Evolutionary conservation across 1,140 invertebrate genomes (phyloP), one percentile per base, ranked within the genome.

Genomic region (Drosophila virilis): DNA sequence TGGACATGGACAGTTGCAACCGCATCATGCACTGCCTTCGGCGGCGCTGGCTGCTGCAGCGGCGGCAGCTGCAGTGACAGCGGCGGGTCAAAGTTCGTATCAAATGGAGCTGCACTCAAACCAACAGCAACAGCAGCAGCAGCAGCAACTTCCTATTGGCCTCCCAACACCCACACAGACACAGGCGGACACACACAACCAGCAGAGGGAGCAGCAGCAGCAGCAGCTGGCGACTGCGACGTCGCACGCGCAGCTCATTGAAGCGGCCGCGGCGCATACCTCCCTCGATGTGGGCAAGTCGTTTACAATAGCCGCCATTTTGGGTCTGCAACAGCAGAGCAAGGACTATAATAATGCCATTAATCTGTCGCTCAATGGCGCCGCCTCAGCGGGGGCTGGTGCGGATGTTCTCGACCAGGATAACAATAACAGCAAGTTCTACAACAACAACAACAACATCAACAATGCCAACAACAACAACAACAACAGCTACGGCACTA

Each of bases 241-340:
- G 73, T 84, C 91, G 75, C 88, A 90, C 69, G 85, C 83, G 71
- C 77, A 91, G 67, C 85, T 90, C 55, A 74, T 91, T 40, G 74
- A 90, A 58, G 90, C 80, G 43, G 85, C 86, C 80, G 77, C 90
- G 74, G 82, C 86, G 74, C 86, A 88, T 84, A 91, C 91, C 77
- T 85, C 91, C 74, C 85, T 92, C 69, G 91, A 92, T 67, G 89
- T 91, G 66, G 92, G 93, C 32, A 95, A 96, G 83, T 96, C 96
- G 1, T 97, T 97, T 82, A 97, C 96, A 15, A 97, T 97, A 78
- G 96, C 96, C 71, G 95, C 96, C 13, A 97, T 97, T 79, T 93
- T 97, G n/a, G 96, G 96, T 7, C 92, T 96, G 54, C 92, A 93
- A 48, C 92, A 92, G 55, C 54, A 83, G 57, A 76, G 84, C n/a